Percentiles rank a stretch among this genome's conserved stretches.
Evolutionary conservation across 1,140 invertebrate species (phyloP).

Genomic region (Vanessa tameamea): DNA sequence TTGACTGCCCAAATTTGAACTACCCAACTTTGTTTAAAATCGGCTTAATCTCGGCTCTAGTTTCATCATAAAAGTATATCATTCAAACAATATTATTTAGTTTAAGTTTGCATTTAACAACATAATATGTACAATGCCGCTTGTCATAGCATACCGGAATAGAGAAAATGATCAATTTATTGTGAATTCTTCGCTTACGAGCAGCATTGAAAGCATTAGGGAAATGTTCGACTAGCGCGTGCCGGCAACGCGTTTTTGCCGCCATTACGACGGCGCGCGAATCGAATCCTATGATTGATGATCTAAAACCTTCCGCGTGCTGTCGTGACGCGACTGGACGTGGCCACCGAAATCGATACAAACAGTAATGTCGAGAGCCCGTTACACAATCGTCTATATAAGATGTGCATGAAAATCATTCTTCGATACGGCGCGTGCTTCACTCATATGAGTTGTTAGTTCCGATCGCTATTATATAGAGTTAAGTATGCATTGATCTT

Average conservation of each 20-base stretch:
- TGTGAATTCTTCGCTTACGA: constrained; percentile 27
- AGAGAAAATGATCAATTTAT: constrained; percentile 25
- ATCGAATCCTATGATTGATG: constrained; percentile 62
- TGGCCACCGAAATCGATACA: constrained; percentile 48
- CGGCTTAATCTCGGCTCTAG: too few relatives aligned
- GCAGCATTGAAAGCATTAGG: constrained; percentile 46
- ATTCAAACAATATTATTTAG: too few relatives aligned
- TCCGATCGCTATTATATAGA: background rate
- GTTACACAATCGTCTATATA: constrained; percentile 56
- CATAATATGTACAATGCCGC: constrained; percentile 12
- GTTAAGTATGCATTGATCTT: too few relatives aligned
- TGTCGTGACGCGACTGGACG: constrained; percentile 45
- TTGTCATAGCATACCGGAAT: constrained; percentile 22
- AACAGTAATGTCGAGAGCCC: constrained; percentile 55
- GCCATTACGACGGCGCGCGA: constrained; percentile 52
- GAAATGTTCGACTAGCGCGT: constrained; percentile 42
- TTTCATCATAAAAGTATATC: too few relatives aligned
- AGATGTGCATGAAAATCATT: constrained; percentile 41
- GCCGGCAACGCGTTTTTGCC: constrained; percentile 50
- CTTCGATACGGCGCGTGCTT: constrained; percentile 7
- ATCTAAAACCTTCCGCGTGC: constrained; percentile 54
- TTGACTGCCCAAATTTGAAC: too few relatives aligned
- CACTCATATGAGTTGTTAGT: background rate
- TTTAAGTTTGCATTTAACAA: background rate
- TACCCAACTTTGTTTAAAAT: too few relatives aligned